A percentile compares a stretch with the other conserved stretches of the same genome.
Evolutionary conservation across 1,140 invertebrate species (phyloP).

Genomic region (Sarcophaga peregrina): DNA sequence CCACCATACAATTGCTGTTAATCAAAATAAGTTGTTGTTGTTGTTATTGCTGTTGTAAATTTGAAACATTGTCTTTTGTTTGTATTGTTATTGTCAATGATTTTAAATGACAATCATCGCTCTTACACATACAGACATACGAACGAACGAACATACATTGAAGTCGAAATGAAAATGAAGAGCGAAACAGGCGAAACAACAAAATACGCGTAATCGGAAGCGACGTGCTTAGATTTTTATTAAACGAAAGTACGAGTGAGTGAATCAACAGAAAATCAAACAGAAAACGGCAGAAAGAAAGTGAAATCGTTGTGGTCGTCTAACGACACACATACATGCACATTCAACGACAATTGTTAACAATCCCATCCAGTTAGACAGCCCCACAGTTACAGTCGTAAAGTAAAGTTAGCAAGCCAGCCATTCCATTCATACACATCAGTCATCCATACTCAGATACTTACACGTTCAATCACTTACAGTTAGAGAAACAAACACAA

Average conservation of each 20-base stretch:
- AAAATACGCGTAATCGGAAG: slow-evolving; percentile 37
- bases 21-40: slow-evolving; percentile 14
- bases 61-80: neutral
- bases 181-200: neutral
- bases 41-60: neutral
- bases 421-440: no score
- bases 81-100: neutral
- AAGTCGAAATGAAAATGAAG: no score
- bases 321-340: neutral
- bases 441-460: no score
- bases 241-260: slow-evolving; percentile 35
- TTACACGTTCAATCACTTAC: no score
- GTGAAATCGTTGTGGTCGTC: slow-evolving; percentile 22
- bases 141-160: no score
- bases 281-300: neutral
- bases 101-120: neutral
- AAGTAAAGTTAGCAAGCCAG: no score
- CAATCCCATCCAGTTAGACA: no score
- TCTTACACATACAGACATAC: neutral
- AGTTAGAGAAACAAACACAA: no score
- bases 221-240: slow-evolving; percentile 42
- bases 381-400: no score
- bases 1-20: neutral
- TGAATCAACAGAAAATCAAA: neutral
- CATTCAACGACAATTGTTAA: no score